Evolutionary conservation across 2,113 vertebrate genomes (phyloP), one percentile per base, ranked within the genome.

Genomic region (Melanocharis versteri): DNA sequence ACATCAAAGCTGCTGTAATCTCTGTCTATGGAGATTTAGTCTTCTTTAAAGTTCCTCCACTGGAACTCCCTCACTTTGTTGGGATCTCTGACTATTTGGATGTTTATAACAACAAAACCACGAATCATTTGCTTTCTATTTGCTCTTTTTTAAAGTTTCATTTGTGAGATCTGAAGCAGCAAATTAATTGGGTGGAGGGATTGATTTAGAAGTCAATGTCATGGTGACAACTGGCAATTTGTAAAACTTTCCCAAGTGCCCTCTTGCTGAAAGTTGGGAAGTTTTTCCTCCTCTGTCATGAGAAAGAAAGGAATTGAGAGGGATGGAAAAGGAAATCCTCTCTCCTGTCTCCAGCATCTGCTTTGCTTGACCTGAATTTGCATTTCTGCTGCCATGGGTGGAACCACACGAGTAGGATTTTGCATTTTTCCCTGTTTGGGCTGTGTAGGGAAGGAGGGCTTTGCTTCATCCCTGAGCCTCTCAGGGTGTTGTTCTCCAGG

Each of bases 1-100:
- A 96, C 58, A 96, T 91, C 91, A 90, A 95, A 96, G 94, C 79
- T 5, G 11, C 70, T 90, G 79, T 92, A 94, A 94, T 95, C 79
- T 90, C 78, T 78, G 66, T 69, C 75, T 31, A 20, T 86, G 75
- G 72, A 71, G 92, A 95, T 96, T 94, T 95, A 9, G 16, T 94
- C 56, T 28, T 19, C 68, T 92, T 94, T 96, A 89, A 96, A 94
- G 76, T 83, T 78, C 19, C 58, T 94, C 51, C 64, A 14, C 76
- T 47, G 90, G 68, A 94, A 86, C 79, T 92, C 82, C 69, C 88
- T 2, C 68, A 56, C 92, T 93, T 88, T 57, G 39, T 50, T 47
- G 71, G 66, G 28, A 27, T 83, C 37, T 82, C 70, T 35, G 70
- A 28, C 39, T 77, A 1, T 81, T 83, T 54, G 13, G 61, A 13